Evolutionary conservation across 2,113 vertebrate species (phyloP).

Genomic region (Gambusia affinis): DNA sequence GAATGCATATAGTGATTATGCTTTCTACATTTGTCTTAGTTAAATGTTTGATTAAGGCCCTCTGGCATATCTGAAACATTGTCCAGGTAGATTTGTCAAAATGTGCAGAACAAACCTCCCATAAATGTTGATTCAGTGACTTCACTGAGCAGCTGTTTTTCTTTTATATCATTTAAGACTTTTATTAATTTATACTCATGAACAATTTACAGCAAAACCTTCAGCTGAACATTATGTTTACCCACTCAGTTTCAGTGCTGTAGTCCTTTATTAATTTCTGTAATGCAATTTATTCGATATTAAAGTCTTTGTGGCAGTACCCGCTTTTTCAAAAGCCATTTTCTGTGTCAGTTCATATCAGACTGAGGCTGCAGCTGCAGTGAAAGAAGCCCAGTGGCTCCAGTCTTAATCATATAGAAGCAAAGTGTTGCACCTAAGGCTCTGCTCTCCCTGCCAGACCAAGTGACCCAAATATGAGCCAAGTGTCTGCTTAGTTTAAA

Average conservation of each 20-base stretch:
- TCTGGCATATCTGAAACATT: not conserved
- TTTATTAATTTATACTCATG: not conserved
- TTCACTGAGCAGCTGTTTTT: not conserved
- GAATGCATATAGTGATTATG: not conserved
- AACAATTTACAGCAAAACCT: not conserved
- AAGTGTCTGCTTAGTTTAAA: constrained; percentile 35
- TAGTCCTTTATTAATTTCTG: not conserved
- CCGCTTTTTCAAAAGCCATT: constrained; percentile 7
- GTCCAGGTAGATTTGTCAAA: not conserved
- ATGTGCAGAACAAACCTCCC: not conserved
- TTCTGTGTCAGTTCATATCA: constrained; percentile 33
- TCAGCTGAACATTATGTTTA: not conserved
- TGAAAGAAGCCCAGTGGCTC: constrained; percentile 40
- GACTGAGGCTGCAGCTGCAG: constrained; percentile 22
- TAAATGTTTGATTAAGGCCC: not conserved
- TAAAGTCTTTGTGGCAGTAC: not conserved
- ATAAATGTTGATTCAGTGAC: not conserved
- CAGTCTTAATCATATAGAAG: constrained; percentile 44
- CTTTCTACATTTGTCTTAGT: not conserved
- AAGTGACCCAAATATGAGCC: constrained; percentile 40
- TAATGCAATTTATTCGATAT: not conserved
- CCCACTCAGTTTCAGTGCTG: not conserved
- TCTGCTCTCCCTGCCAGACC: constrained; percentile 36
- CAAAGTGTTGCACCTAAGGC: constrained; percentile 28
- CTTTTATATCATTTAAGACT: not conserved